Evolutionary conservation across 1,140 invertebrate species (phyloP).

Genomic region (Drosophila triauraria): DNA sequence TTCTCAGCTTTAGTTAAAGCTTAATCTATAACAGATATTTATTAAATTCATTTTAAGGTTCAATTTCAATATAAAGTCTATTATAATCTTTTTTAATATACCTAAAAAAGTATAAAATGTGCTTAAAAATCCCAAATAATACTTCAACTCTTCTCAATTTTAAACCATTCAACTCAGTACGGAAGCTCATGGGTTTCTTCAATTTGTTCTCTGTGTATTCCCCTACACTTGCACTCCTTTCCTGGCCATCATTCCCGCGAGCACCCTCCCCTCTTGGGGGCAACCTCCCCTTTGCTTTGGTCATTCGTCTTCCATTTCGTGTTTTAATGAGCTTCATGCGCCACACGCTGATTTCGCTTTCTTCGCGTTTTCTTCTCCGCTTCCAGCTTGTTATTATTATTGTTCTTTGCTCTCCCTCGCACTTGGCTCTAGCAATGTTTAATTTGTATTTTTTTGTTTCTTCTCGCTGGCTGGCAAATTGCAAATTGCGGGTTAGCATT

Average conservation of each 20-base stretch:
- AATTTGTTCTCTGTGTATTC: slow-evolving; percentile 8
- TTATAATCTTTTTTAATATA: too few relatives aligned
- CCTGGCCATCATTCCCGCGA: slow-evolving; percentile 7
- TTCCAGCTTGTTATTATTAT: slow-evolving; percentile 57
- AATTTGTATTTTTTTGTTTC: slow-evolving; percentile 9
- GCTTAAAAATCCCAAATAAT: not conserved
- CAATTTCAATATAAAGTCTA: too few relatives aligned
- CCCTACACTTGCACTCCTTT: slow-evolving; percentile 7
- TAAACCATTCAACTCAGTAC: not conserved
- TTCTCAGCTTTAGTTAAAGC: too few relatives aligned
- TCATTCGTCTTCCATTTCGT: slow-evolving; percentile 59
- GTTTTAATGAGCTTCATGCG: slow-evolving; percentile 68
- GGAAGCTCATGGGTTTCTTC: too few relatives aligned
- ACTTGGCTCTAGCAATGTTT: slow-evolving; percentile 6
- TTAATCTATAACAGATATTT: too few relatives aligned
- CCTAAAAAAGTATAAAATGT: too few relatives aligned
- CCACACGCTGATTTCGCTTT: slow-evolving; percentile 65
- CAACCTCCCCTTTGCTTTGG: slow-evolving; percentile 23
- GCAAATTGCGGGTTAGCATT: slow-evolving; percentile 66
- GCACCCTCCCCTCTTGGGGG: not conserved
- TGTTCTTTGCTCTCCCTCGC: slow-evolving; percentile 33
- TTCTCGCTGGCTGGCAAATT: slow-evolving; percentile 42
- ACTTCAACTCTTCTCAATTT: not conserved
- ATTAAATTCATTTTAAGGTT: not conserved
- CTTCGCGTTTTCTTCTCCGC: slow-evolving; percentile 32